Percentiles rank a stretch among this genome's conserved stretches.
Evolutionary conservation across 2,888 invertebrate genomes (phyloP).

Genomic region (Scaptomyza polygonia): DNA sequence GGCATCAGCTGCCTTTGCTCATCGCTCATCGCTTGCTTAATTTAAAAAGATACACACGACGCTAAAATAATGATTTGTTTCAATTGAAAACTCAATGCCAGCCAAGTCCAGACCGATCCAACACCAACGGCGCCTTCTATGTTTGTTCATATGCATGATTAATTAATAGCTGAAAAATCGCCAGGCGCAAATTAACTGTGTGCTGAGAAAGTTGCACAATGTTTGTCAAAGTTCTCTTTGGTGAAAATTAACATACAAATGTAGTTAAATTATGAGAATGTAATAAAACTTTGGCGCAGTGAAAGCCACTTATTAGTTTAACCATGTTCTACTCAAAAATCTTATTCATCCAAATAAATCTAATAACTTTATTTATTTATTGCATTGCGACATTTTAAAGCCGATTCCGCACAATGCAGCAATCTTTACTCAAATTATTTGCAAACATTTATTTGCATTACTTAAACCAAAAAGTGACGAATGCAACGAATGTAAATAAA

Average conservation of each 20-base stretch:
- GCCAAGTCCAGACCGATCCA: conserved; percentile 29
- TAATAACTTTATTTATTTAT: neutral
- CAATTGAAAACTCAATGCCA: conserved; percentile 76
- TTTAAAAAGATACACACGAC: conserved; percentile 64
- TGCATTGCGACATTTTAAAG: neutral
- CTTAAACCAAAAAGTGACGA: conserved; percentile 22
- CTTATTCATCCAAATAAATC: neutral
- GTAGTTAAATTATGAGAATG: conserved; percentile 31
- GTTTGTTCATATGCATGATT: conserved; percentile 42
- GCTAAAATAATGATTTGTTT: conserved; percentile 78
- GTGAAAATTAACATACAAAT: conserved; percentile 45
- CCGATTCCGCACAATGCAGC: conserved; percentile 2
- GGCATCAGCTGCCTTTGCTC: conserved; percentile 19
- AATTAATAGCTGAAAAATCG: conserved; percentile 50
- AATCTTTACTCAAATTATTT: conserved; percentile 9
- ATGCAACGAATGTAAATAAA: conserved; percentile 22
- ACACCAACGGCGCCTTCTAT: conserved; percentile 30
- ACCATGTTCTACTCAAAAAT: too few relatives aligned
- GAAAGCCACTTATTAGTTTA: too few relatives aligned
- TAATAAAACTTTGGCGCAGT: neutral
- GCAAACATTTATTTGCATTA: conserved; percentile 3
- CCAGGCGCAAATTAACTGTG: conserved; percentile 33
- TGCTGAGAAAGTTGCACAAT: conserved; percentile 43
- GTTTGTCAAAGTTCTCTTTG: conserved; percentile 28
- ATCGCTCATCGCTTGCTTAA: conserved; percentile 48